Percentiles rank a stretch among this genome's conserved stretches.
phyloP scores from a whole-genome alignment of 2,113 vertebrate genomes.

The Neogobius melanostomus region DNA sequence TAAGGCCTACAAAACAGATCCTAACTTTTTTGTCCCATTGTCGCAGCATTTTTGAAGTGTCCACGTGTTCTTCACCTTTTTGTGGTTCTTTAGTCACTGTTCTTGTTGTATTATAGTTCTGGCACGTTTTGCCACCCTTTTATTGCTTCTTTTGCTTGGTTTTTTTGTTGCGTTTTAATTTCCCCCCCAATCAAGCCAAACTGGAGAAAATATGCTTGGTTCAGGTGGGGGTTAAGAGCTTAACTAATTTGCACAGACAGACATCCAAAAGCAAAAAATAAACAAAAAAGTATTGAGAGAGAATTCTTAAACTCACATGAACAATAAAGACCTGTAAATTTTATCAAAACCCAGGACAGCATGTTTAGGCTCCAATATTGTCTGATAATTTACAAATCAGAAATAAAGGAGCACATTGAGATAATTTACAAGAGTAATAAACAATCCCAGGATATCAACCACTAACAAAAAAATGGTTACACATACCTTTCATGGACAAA shows the following conservation, averaged over 20 bases:
- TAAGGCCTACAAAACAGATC: too few species aligned
- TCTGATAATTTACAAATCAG: slow-evolving; percentile 56
- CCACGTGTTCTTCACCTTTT: too few species aligned
- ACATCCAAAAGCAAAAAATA: slow-evolving; percentile 64
- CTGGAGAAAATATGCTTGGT: too few species aligned
- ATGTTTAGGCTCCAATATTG: slow-evolving; percentile 34
- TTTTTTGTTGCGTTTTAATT: too few species aligned
- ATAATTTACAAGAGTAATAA: slow-evolving; percentile 50
- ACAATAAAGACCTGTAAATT: slow-evolving; percentile 44
- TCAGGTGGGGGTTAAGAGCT: too few species aligned
- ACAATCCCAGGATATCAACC: slow-evolving; percentile 52
- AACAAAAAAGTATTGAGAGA: slow-evolving; percentile 65
- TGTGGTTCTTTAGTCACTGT: too few species aligned
- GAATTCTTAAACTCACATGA: slow-evolving; percentile 45
- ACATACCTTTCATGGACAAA: slow-evolving; percentile 68
- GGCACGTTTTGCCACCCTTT: too few species aligned
- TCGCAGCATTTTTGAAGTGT: too few species aligned
- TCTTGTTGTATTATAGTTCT: too few species aligned
- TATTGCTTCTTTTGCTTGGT: too few species aligned
- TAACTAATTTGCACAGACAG: slow-evolving; percentile 66
- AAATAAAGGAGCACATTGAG: slow-evolving; percentile 35
- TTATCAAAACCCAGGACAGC: slow-evolving; percentile 45
- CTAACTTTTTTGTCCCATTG: too few species aligned
- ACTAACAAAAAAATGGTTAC: slow-evolving; percentile 66
- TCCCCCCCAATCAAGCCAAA: too few species aligned